Base-by-base conservation (phyloP, 1,140 invertebrate species). In the Andrena cerasifolii region DNA sequence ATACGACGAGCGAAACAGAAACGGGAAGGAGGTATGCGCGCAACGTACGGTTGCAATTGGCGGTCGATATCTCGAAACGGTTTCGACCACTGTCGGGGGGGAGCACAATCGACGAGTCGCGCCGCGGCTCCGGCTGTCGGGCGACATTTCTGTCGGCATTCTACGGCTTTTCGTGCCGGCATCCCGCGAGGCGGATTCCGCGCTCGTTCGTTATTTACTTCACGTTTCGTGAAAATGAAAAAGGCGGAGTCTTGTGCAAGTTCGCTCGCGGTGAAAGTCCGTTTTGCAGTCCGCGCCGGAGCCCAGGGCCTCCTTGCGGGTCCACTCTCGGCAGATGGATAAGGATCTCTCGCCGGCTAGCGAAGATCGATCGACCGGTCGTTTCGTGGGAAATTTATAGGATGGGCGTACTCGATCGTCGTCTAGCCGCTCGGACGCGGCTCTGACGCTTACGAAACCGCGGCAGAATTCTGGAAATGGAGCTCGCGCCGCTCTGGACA, bases 131-230 rank as follows among this genome's bases (percentile, higher is more conserved):
- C n/a, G n/a, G n/a, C n/a, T n/a, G n/a, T n/a, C 58, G 66, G 79
- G 75, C 78, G 79, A 82, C 86, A 87, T 86, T 87, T 87, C 85
- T 84, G 73, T 26, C 51, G 72, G 62, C 82, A 85, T 85, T 84
- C 83, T 80, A 76, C 66, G 73, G 63, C 45, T 78, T 81, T 81
- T 58, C 82, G 68, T 63, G 71, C 18, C 73, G 82, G 56, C 61
- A 73, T 80, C 67, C 67, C 51, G 65, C 54, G 71, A 47, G 51
- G 74, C 78, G 76, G 86, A 86, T 87, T 87, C 77, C 73, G 74
- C 73, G 78, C 83, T 78, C 74, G 76, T 86, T 78, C 74, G 76
- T 86, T 88, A 87, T 87, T 88, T 86, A 82, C 82, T 61, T 71
- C 82, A 79, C 84, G 73, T 87, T 86, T 84, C 68, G 83, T 56